These are phyloP conservation scores for Bombus ignitus DNA, from an alignment of 1,140 invertebrate genomes.

Conservation along the genomic window DNA sequence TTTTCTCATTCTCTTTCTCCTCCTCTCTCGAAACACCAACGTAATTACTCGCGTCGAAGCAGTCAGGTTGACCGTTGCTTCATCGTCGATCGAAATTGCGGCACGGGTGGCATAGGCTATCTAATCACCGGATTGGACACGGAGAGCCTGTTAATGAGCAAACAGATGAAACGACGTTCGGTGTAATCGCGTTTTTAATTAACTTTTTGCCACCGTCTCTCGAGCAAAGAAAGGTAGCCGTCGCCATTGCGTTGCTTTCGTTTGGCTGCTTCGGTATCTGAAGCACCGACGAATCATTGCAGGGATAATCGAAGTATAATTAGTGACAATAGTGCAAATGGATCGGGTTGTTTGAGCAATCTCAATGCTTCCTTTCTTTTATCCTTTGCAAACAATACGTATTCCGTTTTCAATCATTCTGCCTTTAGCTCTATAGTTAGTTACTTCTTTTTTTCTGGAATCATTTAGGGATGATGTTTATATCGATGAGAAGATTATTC, in stretches of 20 bases:
- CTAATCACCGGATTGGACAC: slow-evolving; percentile 69
- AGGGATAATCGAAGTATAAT: background rate
- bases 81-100: slow-evolving; percentile 55
- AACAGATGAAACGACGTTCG: slow-evolving; percentile 61
- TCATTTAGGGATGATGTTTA: no score
- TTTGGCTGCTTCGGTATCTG: background rate
- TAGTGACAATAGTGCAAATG: background rate
- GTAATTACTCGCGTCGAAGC: slow-evolving; percentile 61
- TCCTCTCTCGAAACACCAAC: background rate
- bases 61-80: slow-evolving; percentile 51
- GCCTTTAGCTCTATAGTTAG: no score
- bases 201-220: slow-evolving; percentile 65
- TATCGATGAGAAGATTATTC: no score
- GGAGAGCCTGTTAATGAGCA: slow-evolving; percentile 66
- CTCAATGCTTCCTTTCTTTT: background rate
- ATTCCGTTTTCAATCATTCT: background rate
- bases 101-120: slow-evolving; percentile 60
- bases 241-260: background rate
- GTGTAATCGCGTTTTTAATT: slow-evolving; percentile 69
- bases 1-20: background rate
- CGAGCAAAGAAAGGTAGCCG: background rate
- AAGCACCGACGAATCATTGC: background rate
- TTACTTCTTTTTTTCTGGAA: no score
- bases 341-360: background rate
- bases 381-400: no score